Evolutionary conservation across 2,113 vertebrate genomes (phyloP), one percentile per base, ranked within the genome.

Genomic region (rat (Rattus norvegicus)): DNA sequence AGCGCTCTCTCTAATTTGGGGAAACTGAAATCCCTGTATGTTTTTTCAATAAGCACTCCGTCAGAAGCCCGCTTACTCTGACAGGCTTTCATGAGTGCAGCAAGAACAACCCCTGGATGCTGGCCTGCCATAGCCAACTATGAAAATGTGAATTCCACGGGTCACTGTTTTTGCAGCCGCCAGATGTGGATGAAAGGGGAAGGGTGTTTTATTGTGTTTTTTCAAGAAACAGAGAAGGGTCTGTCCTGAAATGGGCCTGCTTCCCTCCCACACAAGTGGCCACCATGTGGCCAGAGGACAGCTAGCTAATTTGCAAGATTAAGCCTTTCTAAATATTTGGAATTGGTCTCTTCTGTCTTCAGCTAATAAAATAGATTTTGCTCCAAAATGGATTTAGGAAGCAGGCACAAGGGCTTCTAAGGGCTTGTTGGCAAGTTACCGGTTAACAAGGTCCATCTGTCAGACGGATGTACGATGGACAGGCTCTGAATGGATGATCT

Each of bases 111-210:
- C 98, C 98, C 97, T 98, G 98, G 98, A 98, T 73, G 39, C 84
- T 93, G 67, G 98, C 97, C 97, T 98, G 95, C 97, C 97, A 98
- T 97, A 98, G 96, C 89, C 95, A 96, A 98, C 97, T 97, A 98
- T 98, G 98, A 98, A 99, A 98, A 99, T 98, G 98, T 98, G 97
- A 98, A 98, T 99, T 99, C 99, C 99, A 98, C 80, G 97, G 99
- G 98, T 99, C 98, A 98, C 98, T 98, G 98, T 98, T 98, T 98
- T 97, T 84, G 91, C 98, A 99, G 98, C 98, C 98, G 98, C 98
- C 98, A 98, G 98, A 99, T 98, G 99, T 99, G 98, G 99, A 99
- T 99, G 98, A 99, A 99, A 99, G 99, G 98, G 97, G 98, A 97
- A 97, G 98, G 97, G 95, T 98, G 98, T 98, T 99, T 99, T 99